Conservation (phyloP, 2,888 invertebrate species). For the Drosophila robusta region DNA sequence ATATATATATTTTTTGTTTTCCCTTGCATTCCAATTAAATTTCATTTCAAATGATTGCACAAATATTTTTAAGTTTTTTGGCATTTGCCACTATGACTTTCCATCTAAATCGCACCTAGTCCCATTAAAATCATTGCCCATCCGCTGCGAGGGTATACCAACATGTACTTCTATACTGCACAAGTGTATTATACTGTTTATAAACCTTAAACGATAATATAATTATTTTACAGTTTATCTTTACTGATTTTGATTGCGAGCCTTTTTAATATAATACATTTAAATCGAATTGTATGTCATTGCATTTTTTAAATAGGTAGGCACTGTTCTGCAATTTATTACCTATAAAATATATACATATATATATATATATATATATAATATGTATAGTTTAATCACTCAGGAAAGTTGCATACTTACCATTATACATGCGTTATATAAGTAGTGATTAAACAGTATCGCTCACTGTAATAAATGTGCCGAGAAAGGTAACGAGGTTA, state of each 20-base stretch:
- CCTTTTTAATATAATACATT: constrained; percentile 19
- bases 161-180: neutral
- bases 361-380: constrained; percentile 12
- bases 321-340: constrained; percentile 18
- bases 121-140: constrained; percentile 7
- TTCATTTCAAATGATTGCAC: neutral
- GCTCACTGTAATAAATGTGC: constrained; percentile 6
- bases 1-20: neutral
- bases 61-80: neutral
- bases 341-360: constrained; percentile 7
- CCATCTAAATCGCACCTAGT: neutral
- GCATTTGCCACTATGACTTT: neutral
- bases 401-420: constrained; percentile 1
- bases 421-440: neutral
- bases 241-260: constrained; percentile 29
- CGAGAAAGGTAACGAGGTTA: neutral
- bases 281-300: constrained; percentile 29
- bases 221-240: constrained; percentile 7
- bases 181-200: neutral
- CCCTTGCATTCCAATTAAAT: neutral
- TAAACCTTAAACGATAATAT: neutral
- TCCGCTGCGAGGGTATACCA: neutral
- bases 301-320: constrained; percentile 25
- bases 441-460: constrained; percentile 3
- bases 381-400: constrained; percentile 10